Base-by-base conservation (phyloP, 2,888 invertebrate species). In the Branchellion lobata region DNA sequence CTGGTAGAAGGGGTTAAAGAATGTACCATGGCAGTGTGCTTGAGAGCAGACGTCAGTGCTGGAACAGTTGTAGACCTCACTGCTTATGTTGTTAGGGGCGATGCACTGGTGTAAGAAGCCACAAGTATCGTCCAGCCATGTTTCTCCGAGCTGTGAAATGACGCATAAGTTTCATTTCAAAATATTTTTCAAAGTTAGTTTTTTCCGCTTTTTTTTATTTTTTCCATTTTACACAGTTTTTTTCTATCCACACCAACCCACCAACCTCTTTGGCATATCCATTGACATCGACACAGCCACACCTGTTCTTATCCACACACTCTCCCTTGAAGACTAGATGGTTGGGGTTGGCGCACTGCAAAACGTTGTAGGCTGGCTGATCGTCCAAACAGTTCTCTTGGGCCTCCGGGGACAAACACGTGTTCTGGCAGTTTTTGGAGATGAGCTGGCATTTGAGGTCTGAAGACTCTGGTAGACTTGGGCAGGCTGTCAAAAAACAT, bases 251-350 rank as follows among this genome's bases (percentile, higher is more conserved):
- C 11, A 72, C 24, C 5, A 24, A 24, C 14, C 11, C 3, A 14
- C 8, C 21, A 21, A 73, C 73, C 73, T 73, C 47, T 47, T 47
- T 73, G 14, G 73, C 40, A 5, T 14, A 21, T 40, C 73, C 73
- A 5, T 47, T 24, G 21, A 8, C 47, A 73, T 73, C 73, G 33
- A 73, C 40, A 73, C 73, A 73, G 8, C 73, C 73, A 34, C 73
- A 73, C 36, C 31, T 47, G 5, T 8, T 27, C 24, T 34, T 14
- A 5, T 73, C 73, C 40, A 73, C 47, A 47, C 73, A 73, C 47
- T 5, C n/a, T 24, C 73, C 73, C 73, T 73, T 47, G 47, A 73
- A 73, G 34, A 73, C 11, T 18, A 73, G 40, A 21, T 73, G 36
- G 3, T 18, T 40, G 40, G 73, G 73, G 24, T 40, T 27, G 2